phyloP scores from a whole-genome alignment of 1,140 invertebrate genomes.

The Hydropsyche tenuis region DNA sequence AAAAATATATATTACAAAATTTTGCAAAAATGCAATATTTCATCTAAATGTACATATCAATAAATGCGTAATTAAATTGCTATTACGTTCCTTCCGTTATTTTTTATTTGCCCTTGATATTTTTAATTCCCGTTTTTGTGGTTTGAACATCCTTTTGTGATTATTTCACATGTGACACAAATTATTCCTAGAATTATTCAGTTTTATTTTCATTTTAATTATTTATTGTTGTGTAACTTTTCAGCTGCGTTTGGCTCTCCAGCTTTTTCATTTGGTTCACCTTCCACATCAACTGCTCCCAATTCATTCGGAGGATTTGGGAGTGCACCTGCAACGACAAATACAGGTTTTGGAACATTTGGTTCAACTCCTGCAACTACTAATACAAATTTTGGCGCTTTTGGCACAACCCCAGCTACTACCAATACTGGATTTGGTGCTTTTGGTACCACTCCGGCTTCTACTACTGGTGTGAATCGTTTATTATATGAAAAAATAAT shows the following conservation, averaged over 20 bases:
- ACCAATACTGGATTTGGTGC: constrained; percentile 55
- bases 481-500: not conserved
- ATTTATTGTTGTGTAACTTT: constrained; percentile 16
- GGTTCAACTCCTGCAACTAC: constrained; percentile 56
- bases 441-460: constrained; percentile 53
- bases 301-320: constrained; percentile 39
- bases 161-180: not conserved
- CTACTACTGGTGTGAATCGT: constrained; percentile 52
- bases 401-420: constrained; percentile 61
- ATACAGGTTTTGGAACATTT: constrained; percentile 66
- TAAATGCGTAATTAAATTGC: not conserved
- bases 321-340: constrained; percentile 42
- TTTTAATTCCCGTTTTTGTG: not conserved
- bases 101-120: not conserved
- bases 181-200: not conserved
- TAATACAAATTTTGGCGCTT: constrained; percentile 64
- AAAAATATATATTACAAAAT: not conserved
- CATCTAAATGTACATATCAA: not conserved
- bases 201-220: not conserved
- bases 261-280: constrained; percentile 42
- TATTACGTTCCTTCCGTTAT: too few species aligned
- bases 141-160: not conserved
- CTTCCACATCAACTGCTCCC: constrained; percentile 37
- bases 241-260: constrained; percentile 44
- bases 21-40: not conserved